A percentile compares a stretch with the other conserved stretches of the same genome.
phyloP scores from a whole-genome alignment of 2,113 vertebrate genomes.

The Zosterops lateralis region DNA sequence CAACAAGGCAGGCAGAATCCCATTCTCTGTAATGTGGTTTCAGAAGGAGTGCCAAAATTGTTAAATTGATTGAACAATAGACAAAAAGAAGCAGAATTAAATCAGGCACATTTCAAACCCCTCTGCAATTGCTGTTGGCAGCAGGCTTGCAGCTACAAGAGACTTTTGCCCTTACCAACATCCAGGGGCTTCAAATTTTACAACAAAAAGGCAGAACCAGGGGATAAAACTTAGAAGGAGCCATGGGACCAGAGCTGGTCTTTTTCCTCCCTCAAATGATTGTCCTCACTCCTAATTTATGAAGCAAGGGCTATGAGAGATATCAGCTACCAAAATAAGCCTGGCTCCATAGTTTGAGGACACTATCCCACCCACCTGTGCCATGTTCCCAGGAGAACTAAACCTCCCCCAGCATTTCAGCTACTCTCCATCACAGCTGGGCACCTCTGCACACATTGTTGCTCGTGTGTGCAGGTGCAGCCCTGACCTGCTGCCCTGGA shows the following conservation, averaged over 20 bases:
- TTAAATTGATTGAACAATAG: neutral
- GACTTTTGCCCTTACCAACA: neutral
- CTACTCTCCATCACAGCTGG: rapidly evolving
- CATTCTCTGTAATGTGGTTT: neutral
- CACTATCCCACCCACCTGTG: neutral
- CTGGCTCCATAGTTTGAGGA: neutral
- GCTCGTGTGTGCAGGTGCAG: neutral
- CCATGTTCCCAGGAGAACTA: neutral
- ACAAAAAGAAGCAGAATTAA: neutral
- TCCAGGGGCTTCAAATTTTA: neutral
- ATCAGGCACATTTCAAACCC: neutral
- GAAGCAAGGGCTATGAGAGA: neutral
- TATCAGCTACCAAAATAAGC: neutral
- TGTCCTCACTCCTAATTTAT: neutral
- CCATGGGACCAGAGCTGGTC: neutral
- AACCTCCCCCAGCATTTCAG: neutral
- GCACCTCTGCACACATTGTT: neutral
- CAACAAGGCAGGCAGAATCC: neutral
- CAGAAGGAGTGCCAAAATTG: neutral
- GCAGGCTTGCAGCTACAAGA: neutral
- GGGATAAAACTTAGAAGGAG: neutral
- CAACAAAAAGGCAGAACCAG: neutral
- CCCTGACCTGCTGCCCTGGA: neutral
- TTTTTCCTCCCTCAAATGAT: neutral
- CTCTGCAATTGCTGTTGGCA: neutral